These are phyloP conservation scores for Calliscelio sp. DNA, from an alignment of 2,888 invertebrate genomes.

Conservation along the genomic window DNA sequence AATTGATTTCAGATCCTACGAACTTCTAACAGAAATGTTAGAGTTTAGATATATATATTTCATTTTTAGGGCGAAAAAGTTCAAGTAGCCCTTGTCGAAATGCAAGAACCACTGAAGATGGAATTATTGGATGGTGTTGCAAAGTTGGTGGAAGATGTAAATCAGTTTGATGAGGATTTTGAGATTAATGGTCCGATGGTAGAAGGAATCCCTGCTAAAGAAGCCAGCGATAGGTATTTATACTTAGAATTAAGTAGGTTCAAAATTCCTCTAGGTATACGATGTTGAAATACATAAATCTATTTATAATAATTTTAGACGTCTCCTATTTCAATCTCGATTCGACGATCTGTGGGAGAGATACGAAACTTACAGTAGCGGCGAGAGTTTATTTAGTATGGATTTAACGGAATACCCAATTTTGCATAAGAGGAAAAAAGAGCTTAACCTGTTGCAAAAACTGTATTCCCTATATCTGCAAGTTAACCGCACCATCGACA, in stretches of 20 bases:
- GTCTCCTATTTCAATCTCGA: conserved; percentile 91
- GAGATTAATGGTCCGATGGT: conserved; percentile 94
- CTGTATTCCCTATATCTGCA: conserved; percentile 92
- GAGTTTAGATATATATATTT: not conserved
- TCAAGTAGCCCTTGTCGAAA: conserved; percentile 90
- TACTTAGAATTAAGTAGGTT: not conserved
- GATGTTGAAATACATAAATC: too few species aligned
- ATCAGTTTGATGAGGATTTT: conserved; percentile 90
- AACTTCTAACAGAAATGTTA: not conserved
- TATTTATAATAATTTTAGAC: conserved; percentile 86
- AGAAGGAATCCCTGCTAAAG: conserved; percentile 92
- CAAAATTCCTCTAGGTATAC: not conserved
- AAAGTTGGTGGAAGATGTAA: conserved; percentile 89
- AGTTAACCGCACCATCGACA: conserved; percentile 94
- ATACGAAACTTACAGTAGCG: conserved; percentile 93
- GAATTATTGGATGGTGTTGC: conserved; percentile 91
- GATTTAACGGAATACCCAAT: conserved; percentile 94
- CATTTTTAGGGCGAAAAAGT: conserved; percentile 88
- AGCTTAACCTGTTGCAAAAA: conserved; percentile 94
- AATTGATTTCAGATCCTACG: not conserved
- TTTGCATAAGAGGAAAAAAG: conserved; percentile 92
- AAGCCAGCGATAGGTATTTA: conserved; percentile 92
- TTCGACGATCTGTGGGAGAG: conserved; percentile 94
- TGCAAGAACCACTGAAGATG: conserved; percentile 91
- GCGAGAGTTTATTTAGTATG: conserved; percentile 94